Evolutionary conservation across 2,797 vertebrate species (phyloP), one percentile per base, ranked within the genome.

Genomic region (Crenuchus spilurus): DNA sequence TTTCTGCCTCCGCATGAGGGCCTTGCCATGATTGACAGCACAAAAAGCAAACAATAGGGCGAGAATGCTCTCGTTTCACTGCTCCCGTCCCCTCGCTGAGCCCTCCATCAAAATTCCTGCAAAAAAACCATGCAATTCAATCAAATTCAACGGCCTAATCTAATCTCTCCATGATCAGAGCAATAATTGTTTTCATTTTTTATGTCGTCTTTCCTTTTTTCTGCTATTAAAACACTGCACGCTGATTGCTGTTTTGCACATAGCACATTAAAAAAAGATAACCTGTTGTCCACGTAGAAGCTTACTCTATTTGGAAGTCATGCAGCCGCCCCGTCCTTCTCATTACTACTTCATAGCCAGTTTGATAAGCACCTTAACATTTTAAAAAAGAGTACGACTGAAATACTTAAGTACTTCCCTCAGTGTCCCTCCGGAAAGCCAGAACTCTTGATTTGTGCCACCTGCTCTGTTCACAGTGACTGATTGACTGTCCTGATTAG

Each of bases 31-130:
- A 83, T 84, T 81, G 81, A 87, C 70, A 70, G 48, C 54, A 79
- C 39, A 71, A 69, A 82, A 80, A 69, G 57, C 69, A 78, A 86
- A 88, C 67, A 88, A 87, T 58, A 54, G 63, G 74, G 54, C 4
- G 60, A 44, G 63, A 85, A 72, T 46, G 67, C 33, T 64, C 49
- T 46, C 60, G 44, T 35, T 74, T 81, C 49, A 28, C 49, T 14
- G 49, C 49, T 26, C 24, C 75, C 67, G 75, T 70, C 13, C 67
- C 6, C 39, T 33, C 14, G 64, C 54, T 22, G 4, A 68, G 68
- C 77, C 71, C 51, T 82, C 70, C 44, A 62, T 82, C 70, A 75
- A 44, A 75, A 71, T 64, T 64, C 54, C 24, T 58, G 37, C 68
- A 60, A 69, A 73, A 54, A 54, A 55, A 22, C 48, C 61, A 62